Evolutionary conservation across 2,888 invertebrate species (phyloP).

Genomic region (Lomographa bimaculata): DNA sequence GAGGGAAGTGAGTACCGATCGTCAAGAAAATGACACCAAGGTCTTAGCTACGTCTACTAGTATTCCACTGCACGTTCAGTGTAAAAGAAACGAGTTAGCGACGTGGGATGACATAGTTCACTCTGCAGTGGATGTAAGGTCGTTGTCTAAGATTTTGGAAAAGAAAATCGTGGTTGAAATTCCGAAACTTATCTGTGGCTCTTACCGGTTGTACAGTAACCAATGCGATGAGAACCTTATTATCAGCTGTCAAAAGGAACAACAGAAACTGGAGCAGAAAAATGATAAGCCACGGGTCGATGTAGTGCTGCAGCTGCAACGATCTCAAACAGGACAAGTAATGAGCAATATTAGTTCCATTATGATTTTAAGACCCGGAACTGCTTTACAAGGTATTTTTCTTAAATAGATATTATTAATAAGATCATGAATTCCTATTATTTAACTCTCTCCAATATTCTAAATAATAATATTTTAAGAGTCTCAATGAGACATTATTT

Average conservation of each 20-base stretch:
- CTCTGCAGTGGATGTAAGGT: conserved; percentile 68
- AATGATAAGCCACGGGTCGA: conserved; percentile 51
- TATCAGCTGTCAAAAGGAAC: conserved; percentile 55
- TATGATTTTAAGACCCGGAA: conserved; percentile 54
- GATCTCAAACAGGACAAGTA: conserved; percentile 55
- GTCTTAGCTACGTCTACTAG: conserved; percentile 58
- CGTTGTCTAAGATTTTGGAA: conserved; percentile 65
- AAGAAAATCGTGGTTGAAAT: conserved; percentile 67
- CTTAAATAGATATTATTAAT: too few relatives aligned
- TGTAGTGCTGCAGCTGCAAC: conserved; percentile 58
- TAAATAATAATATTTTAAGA: too few relatives aligned
- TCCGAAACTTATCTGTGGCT: conserved; percentile 61
- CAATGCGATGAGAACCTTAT: conserved; percentile 55
- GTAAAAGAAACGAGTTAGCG: conserved; percentile 42
- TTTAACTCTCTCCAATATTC: neutral
- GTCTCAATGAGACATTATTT: conserved; percentile 18
- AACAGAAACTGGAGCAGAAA: conserved; percentile 23
- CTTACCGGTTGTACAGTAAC: conserved; percentile 58
- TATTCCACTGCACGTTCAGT: conserved; percentile 58
- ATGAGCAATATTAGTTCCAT: conserved; percentile 62
- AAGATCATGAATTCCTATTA: too few relatives aligned
- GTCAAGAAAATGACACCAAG: conserved; percentile 41
- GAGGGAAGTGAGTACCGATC: conserved; percentile 48
- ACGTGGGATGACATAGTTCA: conserved; percentile 66
- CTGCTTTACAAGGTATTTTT: conserved; percentile 30